Conservation (phyloP, 1,140 invertebrate genomes). For the Pentalonia nigronervosa region DNA sequence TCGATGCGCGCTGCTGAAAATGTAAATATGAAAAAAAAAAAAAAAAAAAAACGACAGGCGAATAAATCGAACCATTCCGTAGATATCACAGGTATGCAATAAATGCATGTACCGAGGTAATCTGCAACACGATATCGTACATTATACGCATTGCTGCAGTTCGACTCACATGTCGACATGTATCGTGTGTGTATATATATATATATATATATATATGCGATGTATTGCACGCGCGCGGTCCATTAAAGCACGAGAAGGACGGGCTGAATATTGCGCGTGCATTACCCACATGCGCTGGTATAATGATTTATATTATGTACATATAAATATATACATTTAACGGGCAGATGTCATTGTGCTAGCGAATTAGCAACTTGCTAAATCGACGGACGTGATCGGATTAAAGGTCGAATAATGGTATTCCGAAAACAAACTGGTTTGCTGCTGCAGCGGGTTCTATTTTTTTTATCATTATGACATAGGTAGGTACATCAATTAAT, state of each 20-base stretch:
- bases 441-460: neutral
- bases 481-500: neutral
- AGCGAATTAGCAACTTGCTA: conserved; percentile 5
- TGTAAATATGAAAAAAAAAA: neutral
- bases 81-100: neutral
- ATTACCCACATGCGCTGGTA: no score
- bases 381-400: conserved; percentile 12
- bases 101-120: neutral
- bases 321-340: neutral
- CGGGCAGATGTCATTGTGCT: neutral
- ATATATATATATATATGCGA: neutral
- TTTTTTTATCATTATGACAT: neutral
- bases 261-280: neutral
- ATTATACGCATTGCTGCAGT: neutral
- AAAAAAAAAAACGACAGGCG: neutral
- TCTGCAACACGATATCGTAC: neutral
- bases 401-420: conserved; percentile 18
- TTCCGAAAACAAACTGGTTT: conserved; percentile 23
- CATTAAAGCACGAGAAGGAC: neutral
- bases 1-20: neutral
- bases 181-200: no score
- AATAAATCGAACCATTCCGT: neutral
- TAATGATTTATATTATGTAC: neutral
- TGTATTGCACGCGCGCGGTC: neutral
- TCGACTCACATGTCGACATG: no score